These are phyloP conservation scores for Oophaga sylvatica DNA, from an alignment of 2,797 vertebrate genomes.

Conservation along the genomic window DNA sequence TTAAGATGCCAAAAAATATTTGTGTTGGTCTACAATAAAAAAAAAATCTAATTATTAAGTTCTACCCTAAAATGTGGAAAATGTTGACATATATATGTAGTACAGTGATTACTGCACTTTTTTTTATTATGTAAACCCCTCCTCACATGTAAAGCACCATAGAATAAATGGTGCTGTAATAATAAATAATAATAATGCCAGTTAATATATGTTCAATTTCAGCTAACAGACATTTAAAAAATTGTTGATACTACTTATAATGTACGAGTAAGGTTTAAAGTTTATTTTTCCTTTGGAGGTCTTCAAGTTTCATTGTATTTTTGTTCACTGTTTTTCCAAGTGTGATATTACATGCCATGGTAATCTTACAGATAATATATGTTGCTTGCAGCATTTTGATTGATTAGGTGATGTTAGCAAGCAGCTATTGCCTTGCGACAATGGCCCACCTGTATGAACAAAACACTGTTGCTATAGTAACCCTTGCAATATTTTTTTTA, in stretches of 20 bases:
- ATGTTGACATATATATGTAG: too few relatives aligned
- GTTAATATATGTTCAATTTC: too few relatives aligned
- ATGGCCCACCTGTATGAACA: constrained; percentile 53
- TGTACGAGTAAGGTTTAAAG: not conserved
- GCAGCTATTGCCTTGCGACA: constrained; percentile 55
- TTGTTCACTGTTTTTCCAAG: not conserved
- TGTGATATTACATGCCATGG: constrained; percentile 18
- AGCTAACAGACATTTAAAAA: too few relatives aligned
- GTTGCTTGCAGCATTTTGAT: constrained; percentile 41
- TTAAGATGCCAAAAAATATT: too few relatives aligned
- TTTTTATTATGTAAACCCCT: too few relatives aligned
- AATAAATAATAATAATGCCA: too few relatives aligned
- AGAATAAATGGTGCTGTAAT: too few relatives aligned
- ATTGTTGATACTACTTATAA: not conserved
- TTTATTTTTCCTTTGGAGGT: constrained; percentile 7
- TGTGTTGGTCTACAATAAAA: too few relatives aligned
- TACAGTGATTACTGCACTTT: too few relatives aligned
- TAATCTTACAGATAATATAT: constrained; percentile 52
- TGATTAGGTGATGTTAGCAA: constrained; percentile 56
- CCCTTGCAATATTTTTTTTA: constrained; percentile 50
- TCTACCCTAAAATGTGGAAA: too few relatives aligned
- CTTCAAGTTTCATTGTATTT: not conserved
- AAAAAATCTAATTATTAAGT: too few relatives aligned
- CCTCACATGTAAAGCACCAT: too few relatives aligned
- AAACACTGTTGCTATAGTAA: constrained; percentile 55